Conservation (phyloP, 1,140 invertebrate genomes). For the Lepidurus arcticus region DNA sequence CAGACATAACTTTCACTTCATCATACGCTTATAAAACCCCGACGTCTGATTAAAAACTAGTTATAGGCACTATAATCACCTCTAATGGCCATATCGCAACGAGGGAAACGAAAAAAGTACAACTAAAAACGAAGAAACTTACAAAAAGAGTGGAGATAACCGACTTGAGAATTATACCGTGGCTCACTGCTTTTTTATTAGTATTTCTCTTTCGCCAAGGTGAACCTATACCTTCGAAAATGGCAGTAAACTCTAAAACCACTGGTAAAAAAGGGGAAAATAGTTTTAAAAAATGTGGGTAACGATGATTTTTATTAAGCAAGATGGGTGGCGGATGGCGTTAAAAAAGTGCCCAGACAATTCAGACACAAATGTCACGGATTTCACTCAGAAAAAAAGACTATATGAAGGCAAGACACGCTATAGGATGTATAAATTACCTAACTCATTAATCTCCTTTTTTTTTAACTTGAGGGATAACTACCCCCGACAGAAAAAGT, state of each 20-base stretch:
- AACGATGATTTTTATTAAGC: constrained; percentile 19
- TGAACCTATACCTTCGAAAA: constrained; percentile 10
- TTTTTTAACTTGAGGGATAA: background rate
- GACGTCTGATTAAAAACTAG: no score
- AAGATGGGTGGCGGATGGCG: constrained; percentile 7
- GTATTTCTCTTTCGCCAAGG: background rate
- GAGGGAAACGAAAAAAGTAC: background rate
- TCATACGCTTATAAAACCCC: no score
- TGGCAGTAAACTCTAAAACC: background rate
- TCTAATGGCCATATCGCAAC: background rate
- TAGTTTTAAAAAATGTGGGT: background rate
- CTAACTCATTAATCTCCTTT: background rate
- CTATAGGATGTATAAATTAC: constrained; percentile 6
- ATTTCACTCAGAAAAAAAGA: background rate
- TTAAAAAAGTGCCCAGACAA: constrained; percentile 1
- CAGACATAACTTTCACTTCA: background rate
- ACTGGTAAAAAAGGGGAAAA: background rate
- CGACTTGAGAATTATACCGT: background rate
- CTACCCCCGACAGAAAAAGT: background rate
- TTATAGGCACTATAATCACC: background rate
- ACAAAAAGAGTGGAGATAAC: background rate
- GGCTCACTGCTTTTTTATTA: background rate
- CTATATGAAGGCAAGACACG: constrained; percentile 10
- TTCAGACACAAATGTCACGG: background rate
- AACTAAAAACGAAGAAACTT: background rate